Conservation (phyloP, 1,140 invertebrate genomes). For the Zaprionus davidi region DNA sequence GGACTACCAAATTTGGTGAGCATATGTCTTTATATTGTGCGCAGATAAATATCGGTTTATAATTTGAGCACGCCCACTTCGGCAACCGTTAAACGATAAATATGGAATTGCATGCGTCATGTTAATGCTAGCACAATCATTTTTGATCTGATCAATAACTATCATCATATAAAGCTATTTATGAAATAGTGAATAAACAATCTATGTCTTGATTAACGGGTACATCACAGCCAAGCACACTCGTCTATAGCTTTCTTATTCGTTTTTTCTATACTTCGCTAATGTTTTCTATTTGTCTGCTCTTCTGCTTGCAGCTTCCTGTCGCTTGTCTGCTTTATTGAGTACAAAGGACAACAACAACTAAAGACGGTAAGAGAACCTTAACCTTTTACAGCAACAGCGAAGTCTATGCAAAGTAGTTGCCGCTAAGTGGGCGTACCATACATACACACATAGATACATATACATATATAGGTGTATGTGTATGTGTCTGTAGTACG, state of each 20-base stretch:
- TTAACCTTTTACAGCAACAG: slow-evolving; percentile 54
- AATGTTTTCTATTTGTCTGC: slow-evolving; percentile 27
- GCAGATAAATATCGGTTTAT: too few relatives aligned
- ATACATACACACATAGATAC: slow-evolving; percentile 22
- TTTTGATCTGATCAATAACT: background rate
- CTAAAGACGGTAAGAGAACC: slow-evolving; percentile 47
- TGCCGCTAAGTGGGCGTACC: slow-evolving; percentile 53
- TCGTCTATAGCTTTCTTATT: background rate
- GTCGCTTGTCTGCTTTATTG: slow-evolving; percentile 58
- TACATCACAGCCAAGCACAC: background rate
- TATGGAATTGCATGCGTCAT: background rate
- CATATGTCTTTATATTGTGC: too few relatives aligned
- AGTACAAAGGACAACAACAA: slow-evolving; percentile 55
- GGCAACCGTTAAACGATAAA: background rate
- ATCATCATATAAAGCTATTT: background rate
- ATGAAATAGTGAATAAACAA: too few relatives aligned
- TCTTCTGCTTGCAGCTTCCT: slow-evolving; percentile 50
- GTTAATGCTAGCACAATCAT: fast-evolving
- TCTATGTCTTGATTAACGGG: too few relatives aligned
- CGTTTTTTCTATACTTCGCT: slow-evolving; percentile 8
- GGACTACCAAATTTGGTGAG: too few relatives aligned
- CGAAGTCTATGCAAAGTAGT: slow-evolving; percentile 69
- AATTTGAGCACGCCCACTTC: background rate
- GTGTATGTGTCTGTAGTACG: slow-evolving; percentile 40
- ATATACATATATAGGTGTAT: slow-evolving; percentile 3